Base-by-base conservation (phyloP, 2,797 vertebrate genomes). In the Kryptolebias ocellatus region DNA sequence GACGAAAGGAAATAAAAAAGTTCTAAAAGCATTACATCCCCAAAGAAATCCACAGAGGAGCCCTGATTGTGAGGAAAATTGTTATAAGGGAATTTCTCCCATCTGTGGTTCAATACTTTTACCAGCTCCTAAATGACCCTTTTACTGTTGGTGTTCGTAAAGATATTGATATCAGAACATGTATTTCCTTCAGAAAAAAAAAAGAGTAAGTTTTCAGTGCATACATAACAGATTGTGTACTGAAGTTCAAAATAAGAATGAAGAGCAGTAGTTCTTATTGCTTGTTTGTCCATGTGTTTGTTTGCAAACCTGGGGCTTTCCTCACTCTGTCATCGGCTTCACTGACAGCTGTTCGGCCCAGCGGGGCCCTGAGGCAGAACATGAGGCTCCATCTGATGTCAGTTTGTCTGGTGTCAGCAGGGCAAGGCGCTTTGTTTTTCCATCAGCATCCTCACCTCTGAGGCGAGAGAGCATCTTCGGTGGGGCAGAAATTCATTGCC, bases 321-420 rank as follows among this genome's bases (percentile, higher is more conserved):
- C 51, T 74, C 5, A 10, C 61, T 67, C 55, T 28, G 66, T 75
- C 79, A 75, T 74, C n/a, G 0, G 29, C 67, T 76, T 54, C 14
- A 81, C 83, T 84, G 83, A 86, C 89, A 90, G 87, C 82, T 90
- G 85, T 79, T 87, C 51, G 2, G 72, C 72, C 67, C 80, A 83
- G 85, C 83, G 72, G 79, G 79, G 28, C 84, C 86, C 76, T 20
- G 37, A 66, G 84, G 89, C 81, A 51, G 53, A 89, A 81, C 82
- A 83, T 34, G 4, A 76, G 45, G 70, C 74, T 77, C 83, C 83
- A 81, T 87, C 83, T 88, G 84, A 89, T 89, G 84, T 78, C 80
- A 75, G 86, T 84, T 87, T 83, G 85, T 84, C 85, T 85, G 83
- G 85, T 84, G 86, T 85, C 84, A 87, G 78, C 73, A 64, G 81